phyloP scores from a whole-genome alignment of 2,888 invertebrate genomes.

The Byasa hedistus region DNA sequence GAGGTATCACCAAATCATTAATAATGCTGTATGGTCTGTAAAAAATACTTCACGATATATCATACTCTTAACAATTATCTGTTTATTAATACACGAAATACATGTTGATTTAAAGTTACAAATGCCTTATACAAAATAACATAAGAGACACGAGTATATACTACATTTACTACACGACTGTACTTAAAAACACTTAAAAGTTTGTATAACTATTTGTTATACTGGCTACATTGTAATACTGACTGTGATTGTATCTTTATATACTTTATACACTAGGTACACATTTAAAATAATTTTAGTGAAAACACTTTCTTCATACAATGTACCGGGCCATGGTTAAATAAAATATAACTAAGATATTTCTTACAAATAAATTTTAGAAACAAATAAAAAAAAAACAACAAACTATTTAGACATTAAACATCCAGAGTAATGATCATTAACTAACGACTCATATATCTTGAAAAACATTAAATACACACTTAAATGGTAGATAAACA shows the following conservation, averaged over 20 bases:
- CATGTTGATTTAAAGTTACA: constrained; percentile 2
- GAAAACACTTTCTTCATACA: too few species aligned
- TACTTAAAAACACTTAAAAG: background rate
- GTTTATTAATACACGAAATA: background rate
- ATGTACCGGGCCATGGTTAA: too few species aligned
- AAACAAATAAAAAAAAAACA: background rate
- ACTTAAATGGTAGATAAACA: background rate
- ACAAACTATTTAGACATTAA: background rate
- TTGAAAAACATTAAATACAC: constrained; percentile 9
- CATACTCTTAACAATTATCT: constrained; percentile 11
- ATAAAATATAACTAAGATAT: background rate
- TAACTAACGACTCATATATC: constrained; percentile 5
- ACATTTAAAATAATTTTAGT: too few species aligned
- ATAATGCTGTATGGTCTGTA: constrained; percentile 3
- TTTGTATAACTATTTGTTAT: background rate
- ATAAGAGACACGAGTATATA: background rate
- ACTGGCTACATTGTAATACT: background rate
- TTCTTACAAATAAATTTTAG: background rate
- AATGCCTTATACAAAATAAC: constrained; percentile 7
- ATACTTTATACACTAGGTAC: background rate
- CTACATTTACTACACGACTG: background rate
- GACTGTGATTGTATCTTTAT: background rate
- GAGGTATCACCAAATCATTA: too few species aligned
- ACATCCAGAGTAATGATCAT: background rate
- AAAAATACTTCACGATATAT: background rate